Evolutionary conservation across 2,888 invertebrate genomes (phyloP).

Genomic region (Andrena marginata): DNA sequence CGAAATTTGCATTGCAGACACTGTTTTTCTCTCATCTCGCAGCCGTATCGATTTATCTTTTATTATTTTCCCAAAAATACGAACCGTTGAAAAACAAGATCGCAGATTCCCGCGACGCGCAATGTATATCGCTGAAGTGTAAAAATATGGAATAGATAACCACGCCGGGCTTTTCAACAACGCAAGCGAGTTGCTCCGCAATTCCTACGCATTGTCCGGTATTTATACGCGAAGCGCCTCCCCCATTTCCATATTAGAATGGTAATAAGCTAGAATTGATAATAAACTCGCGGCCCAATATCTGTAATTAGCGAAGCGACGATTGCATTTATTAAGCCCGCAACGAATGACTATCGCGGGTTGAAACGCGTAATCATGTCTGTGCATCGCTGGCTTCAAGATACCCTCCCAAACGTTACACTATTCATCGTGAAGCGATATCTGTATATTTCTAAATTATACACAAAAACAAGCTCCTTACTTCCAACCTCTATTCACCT

Average conservation of each 20-base stretch:
- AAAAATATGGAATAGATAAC: not conserved
- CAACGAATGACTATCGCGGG: too few relatives aligned
- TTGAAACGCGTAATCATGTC: too few relatives aligned
- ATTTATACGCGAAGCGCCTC: not conserved
- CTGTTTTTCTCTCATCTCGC: too few relatives aligned
- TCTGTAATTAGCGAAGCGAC: constrained; percentile 33
- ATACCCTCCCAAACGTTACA: too few relatives aligned
- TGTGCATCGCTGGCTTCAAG: too few relatives aligned
- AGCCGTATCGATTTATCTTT: too few relatives aligned
- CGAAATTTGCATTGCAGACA: not conserved
- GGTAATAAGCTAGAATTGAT: constrained; percentile 23
- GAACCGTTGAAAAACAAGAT: not conserved
- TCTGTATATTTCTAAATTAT: too few relatives aligned
- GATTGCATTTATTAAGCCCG: constrained; percentile 12
- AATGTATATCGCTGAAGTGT: not conserved
- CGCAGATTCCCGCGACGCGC: too few relatives aligned
- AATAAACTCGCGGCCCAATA: constrained; percentile 42
- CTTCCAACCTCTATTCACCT: too few relatives aligned
- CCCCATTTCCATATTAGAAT: constrained; percentile 7
- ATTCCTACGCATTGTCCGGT: not conserved
- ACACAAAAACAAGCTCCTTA: too few relatives aligned
- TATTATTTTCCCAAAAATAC: not conserved
- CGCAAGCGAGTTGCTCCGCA: not conserved
- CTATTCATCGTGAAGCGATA: too few relatives aligned
- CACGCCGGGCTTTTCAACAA: not conserved